Evolutionary conservation across 2,888 invertebrate species (phyloP).

Genomic region (Meliscaeva auricollis): DNA sequence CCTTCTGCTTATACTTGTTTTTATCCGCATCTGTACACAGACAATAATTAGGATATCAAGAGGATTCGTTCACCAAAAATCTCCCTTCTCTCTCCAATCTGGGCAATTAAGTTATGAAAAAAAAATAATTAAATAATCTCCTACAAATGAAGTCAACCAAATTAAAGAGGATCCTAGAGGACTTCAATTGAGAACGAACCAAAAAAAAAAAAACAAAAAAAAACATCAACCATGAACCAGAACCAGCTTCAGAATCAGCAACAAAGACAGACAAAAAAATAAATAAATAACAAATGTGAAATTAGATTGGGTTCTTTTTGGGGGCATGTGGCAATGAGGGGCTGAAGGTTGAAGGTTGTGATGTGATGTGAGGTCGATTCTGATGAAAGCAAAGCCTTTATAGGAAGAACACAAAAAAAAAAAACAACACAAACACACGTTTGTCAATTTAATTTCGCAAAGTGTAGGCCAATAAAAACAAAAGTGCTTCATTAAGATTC

Average conservation of each 20-base stretch:
- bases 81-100: background rate
- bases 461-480: slow-evolving; percentile 68
- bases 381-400: slow-evolving; percentile 11
- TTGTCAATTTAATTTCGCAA: slow-evolving; percentile 71
- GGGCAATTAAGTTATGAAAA: slow-evolving; percentile 70
- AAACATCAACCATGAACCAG: slow-evolving; percentile 39
- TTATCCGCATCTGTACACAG: slow-evolving; percentile 55
- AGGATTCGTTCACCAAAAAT: background rate
- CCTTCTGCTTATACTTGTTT: slow-evolving; percentile 41
- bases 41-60: slow-evolving; percentile 60
- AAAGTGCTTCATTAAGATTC: slow-evolving; percentile 74
- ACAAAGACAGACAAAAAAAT: slow-evolving; percentile 32
- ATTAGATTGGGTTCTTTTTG: slow-evolving; percentile 18
- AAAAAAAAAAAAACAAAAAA: background rate
- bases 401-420: background rate
- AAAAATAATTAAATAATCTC: slow-evolving; percentile 50
- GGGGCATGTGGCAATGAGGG: background rate
- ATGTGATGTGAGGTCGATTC: slow-evolving; percentile 8
- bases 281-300: slow-evolving; percentile 57
- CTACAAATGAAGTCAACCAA: slow-evolving; percentile 52
- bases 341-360: slow-evolving; percentile 3
- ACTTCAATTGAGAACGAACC: slow-evolving; percentile 4
- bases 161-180: slow-evolving; percentile 47
- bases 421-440: slow-evolving; percentile 19
- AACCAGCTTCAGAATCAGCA: background rate